A percentile compares a stretch with the other conserved stretches of the same genome.
These are phyloP conservation scores for Cremastobaeus sp. DNA, from an alignment of 2,888 invertebrate species.

Conservation along the genomic window DNA sequence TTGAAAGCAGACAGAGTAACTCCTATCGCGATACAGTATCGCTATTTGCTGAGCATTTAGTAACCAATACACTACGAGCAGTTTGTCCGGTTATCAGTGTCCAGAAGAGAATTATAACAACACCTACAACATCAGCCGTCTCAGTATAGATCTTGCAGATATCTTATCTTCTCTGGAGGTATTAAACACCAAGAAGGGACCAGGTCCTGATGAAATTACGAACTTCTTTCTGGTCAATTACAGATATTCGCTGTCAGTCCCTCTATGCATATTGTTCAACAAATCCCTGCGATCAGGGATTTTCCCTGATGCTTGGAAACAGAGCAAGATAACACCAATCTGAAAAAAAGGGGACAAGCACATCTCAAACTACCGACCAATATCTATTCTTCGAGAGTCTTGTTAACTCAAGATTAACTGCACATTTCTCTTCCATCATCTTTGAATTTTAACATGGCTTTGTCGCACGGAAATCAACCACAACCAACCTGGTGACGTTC, in stretches of 20 bases:
- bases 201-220: not conserved
- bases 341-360: slow-evolving; percentile 4
- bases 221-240: not conserved
- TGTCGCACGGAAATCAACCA: not conserved
- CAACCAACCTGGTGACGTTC: not conserved
- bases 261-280: slow-evolving; percentile 6
- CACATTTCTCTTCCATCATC: not conserved
- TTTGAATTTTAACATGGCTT: slow-evolving; percentile 10
- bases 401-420: not conserved
- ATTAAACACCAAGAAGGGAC: not conserved
- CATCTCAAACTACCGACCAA: slow-evolving; percentile 4
- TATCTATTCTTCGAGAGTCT: slow-evolving; percentile 13
- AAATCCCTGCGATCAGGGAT: not conserved
- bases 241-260: not conserved
- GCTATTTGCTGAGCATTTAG: not conserved
- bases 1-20: no score
- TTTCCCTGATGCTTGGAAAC: slow-evolving; percentile 10
- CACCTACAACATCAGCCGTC: no score
- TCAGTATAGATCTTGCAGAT: not conserved
- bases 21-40: not conserved
- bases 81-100: not conserved
- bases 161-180: not conserved
- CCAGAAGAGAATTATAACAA: not conserved
- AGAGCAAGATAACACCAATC: not conserved
- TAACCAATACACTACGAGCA: not conserved